A percentile compares a stretch with the other conserved stretches of the same genome.
Conservation (phyloP, 1,140 invertebrate species). For the Pygmarrhopalites habei region DNA sequence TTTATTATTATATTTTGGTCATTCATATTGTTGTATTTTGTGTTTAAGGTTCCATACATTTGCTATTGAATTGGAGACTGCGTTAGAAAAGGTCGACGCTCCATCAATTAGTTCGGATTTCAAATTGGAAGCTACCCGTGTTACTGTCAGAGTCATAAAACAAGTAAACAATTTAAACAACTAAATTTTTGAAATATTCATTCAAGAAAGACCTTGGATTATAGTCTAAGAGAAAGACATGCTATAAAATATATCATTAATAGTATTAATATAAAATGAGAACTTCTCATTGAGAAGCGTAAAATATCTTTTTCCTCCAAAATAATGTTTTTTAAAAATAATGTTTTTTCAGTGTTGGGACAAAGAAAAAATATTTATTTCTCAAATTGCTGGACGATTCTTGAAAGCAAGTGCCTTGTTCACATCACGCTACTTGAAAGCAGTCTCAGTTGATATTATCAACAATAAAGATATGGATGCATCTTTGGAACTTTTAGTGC, state of each 20-base stretch:
- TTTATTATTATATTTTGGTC: neutral
- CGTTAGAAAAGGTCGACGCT: conserved; percentile 20
- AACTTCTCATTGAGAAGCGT: no score
- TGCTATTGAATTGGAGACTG: conserved; percentile 35
- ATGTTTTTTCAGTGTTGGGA: conserved; percentile 36
- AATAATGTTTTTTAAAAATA: neutral
- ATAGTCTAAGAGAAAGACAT: no score
- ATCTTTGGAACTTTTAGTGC: conserved; percentile 14
- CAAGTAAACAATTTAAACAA: conserved; percentile 32
- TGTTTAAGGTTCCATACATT: conserved; percentile 30
- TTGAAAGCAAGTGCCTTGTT: conserved; percentile 39
- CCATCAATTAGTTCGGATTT: conserved; percentile 30
- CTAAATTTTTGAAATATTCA: no score
- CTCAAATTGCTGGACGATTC: conserved; percentile 30
- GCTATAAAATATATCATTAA: no score
- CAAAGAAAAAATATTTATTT: conserved; percentile 33
- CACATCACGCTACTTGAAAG: conserved; percentile 30
- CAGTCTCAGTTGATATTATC: conserved; percentile 19
- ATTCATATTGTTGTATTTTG: neutral
- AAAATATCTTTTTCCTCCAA: no score
- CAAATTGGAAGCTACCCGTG: conserved; percentile 32
- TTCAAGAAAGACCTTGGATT: no score
- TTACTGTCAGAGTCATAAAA: conserved; percentile 32
- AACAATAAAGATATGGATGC: conserved; percentile 12
- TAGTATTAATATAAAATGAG: no score